Evolutionary conservation across 2,113 vertebrate genomes (phyloP).

Genomic region (Ammodytes marinus): DNA sequence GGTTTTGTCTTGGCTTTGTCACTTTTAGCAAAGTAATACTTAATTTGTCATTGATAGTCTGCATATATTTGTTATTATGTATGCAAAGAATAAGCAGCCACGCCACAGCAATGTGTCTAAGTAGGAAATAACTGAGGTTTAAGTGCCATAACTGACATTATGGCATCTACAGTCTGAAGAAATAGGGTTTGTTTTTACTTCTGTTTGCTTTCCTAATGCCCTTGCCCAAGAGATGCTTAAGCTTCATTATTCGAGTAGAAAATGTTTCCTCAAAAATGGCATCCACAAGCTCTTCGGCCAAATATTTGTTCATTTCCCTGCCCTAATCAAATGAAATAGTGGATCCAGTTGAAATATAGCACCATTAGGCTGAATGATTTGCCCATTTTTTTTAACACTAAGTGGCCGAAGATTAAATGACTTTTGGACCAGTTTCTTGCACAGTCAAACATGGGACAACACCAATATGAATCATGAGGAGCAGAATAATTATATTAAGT

Average conservation of each 20-base stretch:
- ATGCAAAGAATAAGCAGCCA: conserved; percentile 26
- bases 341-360: conserved; percentile 63
- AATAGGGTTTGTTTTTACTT: conserved; percentile 17
- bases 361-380: conserved; percentile 68
- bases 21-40: conserved; percentile 47
- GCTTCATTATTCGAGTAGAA: conserved; percentile 55
- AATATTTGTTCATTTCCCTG: conserved; percentile 70
- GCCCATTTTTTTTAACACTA: conserved; percentile 67
- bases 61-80: neutral
- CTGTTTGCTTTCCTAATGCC: conserved; percentile 29
- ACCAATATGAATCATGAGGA: conserved; percentile 74
- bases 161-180: neutral
- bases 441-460: conserved; percentile 52
- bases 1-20: conserved; percentile 47
- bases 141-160: too few species aligned
- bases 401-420: conserved; percentile 74
- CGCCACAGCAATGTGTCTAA: neutral
- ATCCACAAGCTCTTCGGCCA: conserved; percentile 53
- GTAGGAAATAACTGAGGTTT: conserved; percentile 16
- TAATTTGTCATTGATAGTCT: conserved; percentile 1
- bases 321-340: conserved; percentile 74
- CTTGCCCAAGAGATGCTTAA: conserved; percentile 45
- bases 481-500: conserved; percentile 77
- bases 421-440: conserved; percentile 62
- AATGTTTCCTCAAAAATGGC: conserved; percentile 57